These are phyloP conservation scores for Onychostruthus taczanowskii DNA, from an alignment of 2,113 vertebrate species.

Conservation along the genomic window DNA sequence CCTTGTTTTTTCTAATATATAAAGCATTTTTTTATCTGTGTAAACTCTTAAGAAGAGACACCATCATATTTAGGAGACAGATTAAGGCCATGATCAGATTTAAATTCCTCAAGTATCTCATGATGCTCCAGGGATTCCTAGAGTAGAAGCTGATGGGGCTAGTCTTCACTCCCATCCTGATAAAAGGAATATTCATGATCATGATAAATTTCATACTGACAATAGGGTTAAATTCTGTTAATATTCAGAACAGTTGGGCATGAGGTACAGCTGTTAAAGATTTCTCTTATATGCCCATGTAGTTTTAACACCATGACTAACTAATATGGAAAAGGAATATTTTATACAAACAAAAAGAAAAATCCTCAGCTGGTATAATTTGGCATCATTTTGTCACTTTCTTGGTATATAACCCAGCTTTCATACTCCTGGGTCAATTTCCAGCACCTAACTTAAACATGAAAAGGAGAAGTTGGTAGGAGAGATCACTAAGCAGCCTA, in stretches of 20 bases:
- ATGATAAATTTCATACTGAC: neutral
- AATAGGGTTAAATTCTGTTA: neutral
- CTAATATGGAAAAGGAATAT: neutral
- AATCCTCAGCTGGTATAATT: neutral
- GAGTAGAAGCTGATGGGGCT: neutral
- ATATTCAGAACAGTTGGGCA: neutral
- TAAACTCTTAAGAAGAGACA: neutral
- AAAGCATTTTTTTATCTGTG: neutral
- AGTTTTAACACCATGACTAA: neutral
- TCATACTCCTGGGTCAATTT: neutral
- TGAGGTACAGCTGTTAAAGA: neutral
- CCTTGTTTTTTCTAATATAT: neutral
- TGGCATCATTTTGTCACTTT: neutral
- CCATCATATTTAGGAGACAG: neutral
- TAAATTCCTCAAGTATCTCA: neutral
- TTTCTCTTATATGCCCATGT: neutral
- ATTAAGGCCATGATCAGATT: neutral
- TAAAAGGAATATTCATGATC: neutral
- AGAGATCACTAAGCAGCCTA: neutral
- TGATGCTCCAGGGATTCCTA: neutral
- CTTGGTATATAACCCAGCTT: neutral
- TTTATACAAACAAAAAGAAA: neutral
- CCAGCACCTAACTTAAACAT: neutral
- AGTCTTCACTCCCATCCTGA: neutral
- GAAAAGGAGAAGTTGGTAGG: neutral